phyloP scores from a whole-genome alignment of 1,140 invertebrate genomes.

The Penaeus indicus region DNA sequence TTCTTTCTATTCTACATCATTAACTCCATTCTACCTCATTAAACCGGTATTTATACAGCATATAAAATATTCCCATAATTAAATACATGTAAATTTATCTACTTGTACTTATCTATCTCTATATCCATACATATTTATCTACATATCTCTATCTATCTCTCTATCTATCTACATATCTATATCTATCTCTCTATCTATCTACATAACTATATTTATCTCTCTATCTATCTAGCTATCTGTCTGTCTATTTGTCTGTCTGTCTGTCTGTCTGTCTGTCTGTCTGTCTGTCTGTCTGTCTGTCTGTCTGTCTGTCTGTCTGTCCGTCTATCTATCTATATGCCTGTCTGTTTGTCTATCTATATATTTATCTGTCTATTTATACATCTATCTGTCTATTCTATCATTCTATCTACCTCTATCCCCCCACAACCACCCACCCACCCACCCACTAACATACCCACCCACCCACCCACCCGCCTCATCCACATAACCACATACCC shows the following conservation, averaged over 20 bases:
- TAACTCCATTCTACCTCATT: too few relatives aligned
- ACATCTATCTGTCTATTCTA: background rate
- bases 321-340: too few relatives aligned
- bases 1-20: too few relatives aligned
- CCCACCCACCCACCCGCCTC: background rate
- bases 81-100: background rate
- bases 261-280: too few relatives aligned
- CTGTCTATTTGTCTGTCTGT: too few relatives aligned
- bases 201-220: background rate
- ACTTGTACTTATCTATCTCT: background rate
- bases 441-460: background rate
- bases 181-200: background rate
- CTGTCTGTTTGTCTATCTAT: background rate
- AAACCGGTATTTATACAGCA: too few relatives aligned
- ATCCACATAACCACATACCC: background rate
- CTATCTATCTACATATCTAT: background rate
- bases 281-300: too few relatives aligned
- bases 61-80: background rate
- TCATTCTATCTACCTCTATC: too few relatives aligned
- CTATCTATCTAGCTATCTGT: background rate
- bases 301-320: too few relatives aligned
- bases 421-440: too few relatives aligned
- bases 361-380: background rate
- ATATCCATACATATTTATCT: background rate
- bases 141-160: constrained; percentile 11